Conservation (phyloP, 2,113 vertebrate species). For the Trichechus manatus region DNA sequence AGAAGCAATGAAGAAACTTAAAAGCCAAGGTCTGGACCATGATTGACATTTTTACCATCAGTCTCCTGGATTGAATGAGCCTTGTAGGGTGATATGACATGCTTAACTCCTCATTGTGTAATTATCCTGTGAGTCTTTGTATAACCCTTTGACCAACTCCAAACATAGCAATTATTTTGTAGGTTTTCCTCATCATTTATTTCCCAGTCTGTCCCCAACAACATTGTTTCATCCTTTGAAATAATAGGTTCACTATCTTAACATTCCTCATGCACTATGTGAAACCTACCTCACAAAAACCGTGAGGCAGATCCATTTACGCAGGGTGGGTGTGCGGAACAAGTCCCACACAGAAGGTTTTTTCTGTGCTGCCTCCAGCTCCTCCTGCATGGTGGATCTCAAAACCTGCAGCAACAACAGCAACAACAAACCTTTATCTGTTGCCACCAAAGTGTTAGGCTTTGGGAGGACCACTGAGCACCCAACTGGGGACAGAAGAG, state of each 20-base stretch:
- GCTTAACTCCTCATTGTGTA: background rate
- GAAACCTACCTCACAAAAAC: background rate
- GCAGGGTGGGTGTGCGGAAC: background rate
- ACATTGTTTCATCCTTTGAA: background rate
- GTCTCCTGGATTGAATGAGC: background rate
- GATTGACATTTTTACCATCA: background rate
- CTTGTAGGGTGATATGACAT: background rate
- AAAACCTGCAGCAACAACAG: background rate
- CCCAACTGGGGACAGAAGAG: too few species aligned
- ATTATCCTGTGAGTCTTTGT: too few species aligned
- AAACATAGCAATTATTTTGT: too few species aligned
- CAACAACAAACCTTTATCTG: too few species aligned
- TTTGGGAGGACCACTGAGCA: too few species aligned
- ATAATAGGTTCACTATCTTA: background rate
- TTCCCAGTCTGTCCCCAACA: background rate
- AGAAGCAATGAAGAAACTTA: background rate
- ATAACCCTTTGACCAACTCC: too few species aligned
- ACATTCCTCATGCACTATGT: background rate
- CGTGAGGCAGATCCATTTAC: background rate
- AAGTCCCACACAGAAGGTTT: background rate
- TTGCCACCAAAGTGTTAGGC: too few species aligned
- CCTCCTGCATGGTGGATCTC: slow-evolving; percentile 6
- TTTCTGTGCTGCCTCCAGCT: background rate
- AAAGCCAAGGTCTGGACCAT: background rate
- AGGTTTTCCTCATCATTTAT: too few species aligned